These are phyloP conservation scores for Meteorus cinctellus DNA, from an alignment of 2,888 invertebrate genomes.

Conservation along the genomic window DNA sequence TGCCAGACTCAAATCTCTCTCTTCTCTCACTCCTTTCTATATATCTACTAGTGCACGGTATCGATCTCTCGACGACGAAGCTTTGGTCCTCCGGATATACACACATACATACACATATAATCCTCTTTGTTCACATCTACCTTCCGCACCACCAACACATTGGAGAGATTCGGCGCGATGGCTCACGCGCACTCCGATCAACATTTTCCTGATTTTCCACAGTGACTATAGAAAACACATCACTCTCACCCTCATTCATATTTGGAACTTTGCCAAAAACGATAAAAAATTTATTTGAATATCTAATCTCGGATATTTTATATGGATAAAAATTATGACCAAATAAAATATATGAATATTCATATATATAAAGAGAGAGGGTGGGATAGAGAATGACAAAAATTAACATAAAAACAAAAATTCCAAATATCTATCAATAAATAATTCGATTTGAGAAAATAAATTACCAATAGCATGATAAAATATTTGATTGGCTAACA, in stretches of 20 bases:
- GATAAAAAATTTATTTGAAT: constrained; percentile 16
- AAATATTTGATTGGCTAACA: no score
- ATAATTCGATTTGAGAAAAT: no score
- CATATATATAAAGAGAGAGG: no score
- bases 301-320: not conserved
- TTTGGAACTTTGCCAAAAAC: constrained; percentile 21
- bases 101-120: constrained; percentile 23
- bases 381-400: not conserved
- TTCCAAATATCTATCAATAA: no score
- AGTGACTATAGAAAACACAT: constrained; percentile 47
- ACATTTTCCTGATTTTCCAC: constrained; percentile 59
- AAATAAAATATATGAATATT: not conserved
- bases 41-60: constrained; percentile 47
- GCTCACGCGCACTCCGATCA: constrained; percentile 48
- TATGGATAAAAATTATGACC: not conserved
- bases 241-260: constrained; percentile 47
- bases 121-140: constrained; percentile 47
- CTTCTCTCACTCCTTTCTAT: constrained; percentile 45
- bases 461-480: no score
- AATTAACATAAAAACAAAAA: not conserved
- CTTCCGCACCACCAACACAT: constrained; percentile 41
- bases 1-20: constrained; percentile 39
- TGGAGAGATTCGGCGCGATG: constrained; percentile 46
- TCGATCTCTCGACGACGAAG: constrained; percentile 57
- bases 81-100: constrained; percentile 46